Conservation (phyloP, 2,797 vertebrate species). For the Macrochelys suwanniensis region DNA sequence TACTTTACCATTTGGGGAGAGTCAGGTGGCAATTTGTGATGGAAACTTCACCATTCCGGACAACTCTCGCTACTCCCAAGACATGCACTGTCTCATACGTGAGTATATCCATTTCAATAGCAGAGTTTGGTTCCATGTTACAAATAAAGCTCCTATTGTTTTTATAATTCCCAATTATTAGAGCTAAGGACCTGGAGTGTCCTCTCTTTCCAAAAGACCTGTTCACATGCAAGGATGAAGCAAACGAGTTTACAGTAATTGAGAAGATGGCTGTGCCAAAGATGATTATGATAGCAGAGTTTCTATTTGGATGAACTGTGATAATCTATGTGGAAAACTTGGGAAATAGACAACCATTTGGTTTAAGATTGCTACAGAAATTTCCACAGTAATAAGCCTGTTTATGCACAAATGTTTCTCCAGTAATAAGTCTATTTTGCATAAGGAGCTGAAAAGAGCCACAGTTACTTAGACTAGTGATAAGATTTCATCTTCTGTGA, state of each 20-base stretch:
- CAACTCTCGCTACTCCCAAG: constrained; percentile 95
- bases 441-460: constrained; percentile 60
- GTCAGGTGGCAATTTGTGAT: constrained; percentile 98
- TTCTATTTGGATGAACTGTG: neutral
- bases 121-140: rapidly evolving
- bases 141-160: rapidly evolving
- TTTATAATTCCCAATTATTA: neutral
- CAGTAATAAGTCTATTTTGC: constrained; percentile 62
- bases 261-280: rapidly evolving
- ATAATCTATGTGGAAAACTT: neutral
- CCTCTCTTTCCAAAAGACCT: neutral
- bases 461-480: constrained; percentile 28
- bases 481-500: constrained; percentile 59
- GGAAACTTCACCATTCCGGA: constrained; percentile 99
- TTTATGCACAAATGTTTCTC: constrained; percentile 42
- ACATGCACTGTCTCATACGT: constrained; percentile 99
- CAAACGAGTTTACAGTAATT: neutral
- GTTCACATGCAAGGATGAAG: neutral
- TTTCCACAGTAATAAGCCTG: constrained; percentile 46
- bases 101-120: constrained; percentile 76
- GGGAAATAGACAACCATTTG: neutral
- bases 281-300: rapidly evolving
- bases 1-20: constrained; percentile 97
- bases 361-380: neutral
- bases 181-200: neutral